phyloP scores from a whole-genome alignment of 2,113 vertebrate genomes.

The Podilymbus podiceps region DNA sequence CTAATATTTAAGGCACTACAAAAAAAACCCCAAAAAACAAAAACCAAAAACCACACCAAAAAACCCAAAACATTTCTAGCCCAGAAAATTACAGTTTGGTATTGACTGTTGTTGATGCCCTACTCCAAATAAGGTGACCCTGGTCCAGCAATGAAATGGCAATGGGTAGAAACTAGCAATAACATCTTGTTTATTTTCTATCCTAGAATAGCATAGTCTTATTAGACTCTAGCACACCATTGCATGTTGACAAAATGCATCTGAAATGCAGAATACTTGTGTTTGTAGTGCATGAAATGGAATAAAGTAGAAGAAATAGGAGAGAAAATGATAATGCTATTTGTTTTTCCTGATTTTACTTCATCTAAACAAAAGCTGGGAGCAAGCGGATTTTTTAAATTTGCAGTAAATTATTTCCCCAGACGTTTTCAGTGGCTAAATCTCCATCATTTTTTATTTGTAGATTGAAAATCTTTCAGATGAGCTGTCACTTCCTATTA shows the following conservation, averaged over 20 bases:
- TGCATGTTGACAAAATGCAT: not conserved
- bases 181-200: not conserved
- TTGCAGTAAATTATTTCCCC: not conserved
- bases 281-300: not conserved
- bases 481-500: slow-evolving; percentile 19
- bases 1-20: not conserved
- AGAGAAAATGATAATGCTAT: not conserved
- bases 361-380: not conserved
- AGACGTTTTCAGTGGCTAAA: not conserved
- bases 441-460: not conserved
- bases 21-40: not conserved
- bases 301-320: not conserved
- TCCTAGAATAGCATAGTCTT: not conserved
- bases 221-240: not conserved
- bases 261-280: not conserved
- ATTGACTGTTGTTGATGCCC: not conserved
- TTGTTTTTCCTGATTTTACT: not conserved
- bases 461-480: slow-evolving; percentile 7
- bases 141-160: not conserved
- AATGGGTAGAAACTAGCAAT: not conserved
- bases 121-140: not conserved
- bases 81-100: not conserved
- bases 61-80: not conserved
- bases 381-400: not conserved
- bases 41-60: too few relatives aligned